phyloP scores from a whole-genome alignment of 2,888 invertebrate genomes.

The Drosophila diplacantha region DNA sequence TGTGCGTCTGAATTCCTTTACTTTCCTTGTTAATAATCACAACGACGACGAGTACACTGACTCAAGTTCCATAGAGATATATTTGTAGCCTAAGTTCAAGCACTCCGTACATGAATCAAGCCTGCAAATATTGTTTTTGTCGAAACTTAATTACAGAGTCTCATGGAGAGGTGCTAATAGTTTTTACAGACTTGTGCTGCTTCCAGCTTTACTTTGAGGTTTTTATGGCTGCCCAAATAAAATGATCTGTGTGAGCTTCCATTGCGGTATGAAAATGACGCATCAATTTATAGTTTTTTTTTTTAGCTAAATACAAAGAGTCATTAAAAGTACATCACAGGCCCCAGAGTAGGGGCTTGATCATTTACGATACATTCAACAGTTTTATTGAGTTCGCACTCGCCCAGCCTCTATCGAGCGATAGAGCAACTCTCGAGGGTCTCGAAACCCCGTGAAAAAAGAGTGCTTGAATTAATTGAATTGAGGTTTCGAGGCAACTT shows the following conservation, averaged over 20 bases:
- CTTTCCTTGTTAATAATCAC: neutral
- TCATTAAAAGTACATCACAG: slow-evolving; percentile 34
- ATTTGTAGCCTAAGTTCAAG: neutral
- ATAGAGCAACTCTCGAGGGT: slow-evolving; percentile 20
- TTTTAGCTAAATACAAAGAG: slow-evolving; percentile 9
- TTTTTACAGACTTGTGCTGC: slow-evolving; percentile 13
- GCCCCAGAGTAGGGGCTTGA: slow-evolving; percentile 4
- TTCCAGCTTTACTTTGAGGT: neutral
- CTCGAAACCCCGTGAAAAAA: slow-evolving; percentile 17
- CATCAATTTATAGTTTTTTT: slow-evolving; percentile 29
- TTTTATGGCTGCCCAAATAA: slow-evolving; percentile 12
- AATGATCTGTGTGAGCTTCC: slow-evolving; percentile 1
- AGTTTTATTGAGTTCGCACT: slow-evolving; percentile 35
- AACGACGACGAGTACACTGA: neutral
- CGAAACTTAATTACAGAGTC: slow-evolving; percentile 13
- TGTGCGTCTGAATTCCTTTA: neutral
- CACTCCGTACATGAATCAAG: neutral
- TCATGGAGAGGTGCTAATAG: slow-evolving; percentile 23
- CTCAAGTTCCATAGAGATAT: neutral
- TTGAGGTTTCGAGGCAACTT: slow-evolving; percentile 24
- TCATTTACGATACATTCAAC: slow-evolving; percentile 18
- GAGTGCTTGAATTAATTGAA: slow-evolving; percentile 30
- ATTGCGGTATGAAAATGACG: slow-evolving; percentile 45
- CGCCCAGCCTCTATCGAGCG: slow-evolving; percentile 11
- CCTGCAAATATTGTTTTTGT: neutral